Percentiles rank a stretch among this genome's conserved stretches.
These are phyloP conservation scores for Zaprionus camerounensis DNA, from an alignment of 1,140 invertebrate species.

Conservation along the genomic window DNA sequence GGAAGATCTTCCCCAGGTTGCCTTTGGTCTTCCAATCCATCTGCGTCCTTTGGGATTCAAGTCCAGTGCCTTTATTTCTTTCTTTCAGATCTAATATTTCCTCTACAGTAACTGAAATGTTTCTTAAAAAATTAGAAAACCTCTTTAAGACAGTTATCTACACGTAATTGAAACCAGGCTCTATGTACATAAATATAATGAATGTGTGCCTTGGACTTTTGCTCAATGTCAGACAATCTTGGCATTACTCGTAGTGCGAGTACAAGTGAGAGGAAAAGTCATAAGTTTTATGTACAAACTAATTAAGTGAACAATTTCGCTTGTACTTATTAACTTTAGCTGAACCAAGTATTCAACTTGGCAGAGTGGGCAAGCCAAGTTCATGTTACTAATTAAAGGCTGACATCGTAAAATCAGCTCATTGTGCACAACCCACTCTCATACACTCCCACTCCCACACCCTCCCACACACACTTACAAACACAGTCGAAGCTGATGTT, in stretches of 20 bases:
- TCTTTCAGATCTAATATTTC: too few species aligned
- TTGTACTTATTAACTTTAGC: constrained; percentile 47
- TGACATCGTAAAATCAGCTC: constrained; percentile 17
- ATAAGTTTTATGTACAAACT: constrained; percentile 17
- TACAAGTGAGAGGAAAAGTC: background rate
- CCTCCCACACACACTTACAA: background rate
- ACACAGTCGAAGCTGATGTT: background rate
- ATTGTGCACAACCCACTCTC: background rate
- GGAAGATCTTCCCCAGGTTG: too few species aligned
- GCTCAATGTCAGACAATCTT: constrained; percentile 13
- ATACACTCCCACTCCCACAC: background rate
- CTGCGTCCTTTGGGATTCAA: too few species aligned
- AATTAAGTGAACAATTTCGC: constrained; percentile 26
- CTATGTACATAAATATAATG: background rate
- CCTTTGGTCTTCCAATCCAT: too few species aligned
- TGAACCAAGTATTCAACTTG: constrained; percentile 33
- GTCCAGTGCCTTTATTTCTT: too few species aligned
- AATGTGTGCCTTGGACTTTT: constrained; percentile 3
- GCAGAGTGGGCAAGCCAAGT: constrained; percentile 23
- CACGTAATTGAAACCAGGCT: background rate
- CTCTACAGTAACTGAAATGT: too few species aligned
- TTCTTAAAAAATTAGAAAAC: background rate
- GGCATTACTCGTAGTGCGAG: background rate
- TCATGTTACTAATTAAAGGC: constrained; percentile 41
- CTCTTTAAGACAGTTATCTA: background rate